A percentile compares a stretch with the other conserved stretches of the same genome.
Evolutionary conservation across 2,888 invertebrate genomes (phyloP).

Genomic region (Ectobius pallidus): DNA sequence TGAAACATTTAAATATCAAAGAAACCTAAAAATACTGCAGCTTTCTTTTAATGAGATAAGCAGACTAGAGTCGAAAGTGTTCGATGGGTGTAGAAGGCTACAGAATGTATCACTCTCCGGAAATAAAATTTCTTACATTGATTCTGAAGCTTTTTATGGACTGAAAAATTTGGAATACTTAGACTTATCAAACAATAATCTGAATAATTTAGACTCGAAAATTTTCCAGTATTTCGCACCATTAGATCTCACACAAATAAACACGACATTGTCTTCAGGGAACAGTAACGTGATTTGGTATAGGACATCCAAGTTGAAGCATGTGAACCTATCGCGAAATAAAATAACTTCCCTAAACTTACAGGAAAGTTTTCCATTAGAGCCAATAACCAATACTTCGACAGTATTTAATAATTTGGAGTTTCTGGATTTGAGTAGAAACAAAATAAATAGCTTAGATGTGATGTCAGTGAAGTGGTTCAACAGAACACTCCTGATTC

Average conservation of each 20-base stretch:
- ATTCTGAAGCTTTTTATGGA: background rate
- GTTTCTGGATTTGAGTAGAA: background rate
- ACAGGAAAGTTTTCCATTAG: background rate
- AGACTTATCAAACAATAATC: background rate
- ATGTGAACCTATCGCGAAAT: background rate
- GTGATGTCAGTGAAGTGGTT: background rate
- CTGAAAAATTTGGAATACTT: background rate
- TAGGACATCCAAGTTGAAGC: too few species aligned
- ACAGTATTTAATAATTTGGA: too few species aligned
- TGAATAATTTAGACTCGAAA: background rate
- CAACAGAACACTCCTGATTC: background rate
- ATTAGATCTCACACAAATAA: too few species aligned
- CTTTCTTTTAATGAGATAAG: too few species aligned
- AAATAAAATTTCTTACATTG: background rate
- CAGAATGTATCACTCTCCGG: background rate
- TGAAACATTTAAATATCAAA: background rate
- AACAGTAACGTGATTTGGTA: too few species aligned
- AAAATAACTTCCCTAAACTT: background rate
- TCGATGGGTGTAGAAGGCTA: background rate
- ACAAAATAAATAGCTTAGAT: background rate
- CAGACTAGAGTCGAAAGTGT: too few species aligned
- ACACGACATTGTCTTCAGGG: too few species aligned
- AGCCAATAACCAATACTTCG: background rate
- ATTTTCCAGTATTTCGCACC: too few species aligned
- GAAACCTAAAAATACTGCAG: background rate